Evolutionary conservation across 1,140 invertebrate species (phyloP).

Genomic region (Calephelis nemesis): DNA sequence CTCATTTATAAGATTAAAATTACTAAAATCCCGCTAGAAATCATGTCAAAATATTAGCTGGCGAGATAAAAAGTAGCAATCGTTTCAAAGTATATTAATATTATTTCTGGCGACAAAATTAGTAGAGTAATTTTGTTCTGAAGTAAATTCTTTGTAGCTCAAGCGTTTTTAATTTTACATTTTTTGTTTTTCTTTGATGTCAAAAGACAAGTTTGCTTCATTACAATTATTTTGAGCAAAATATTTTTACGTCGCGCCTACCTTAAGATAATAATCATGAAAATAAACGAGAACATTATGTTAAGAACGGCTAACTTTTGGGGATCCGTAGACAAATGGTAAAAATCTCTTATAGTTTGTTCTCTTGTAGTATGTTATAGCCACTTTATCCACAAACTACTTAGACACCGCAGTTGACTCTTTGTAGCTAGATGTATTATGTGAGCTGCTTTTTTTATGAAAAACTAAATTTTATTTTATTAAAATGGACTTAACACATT

Average conservation of each 20-base stretch:
- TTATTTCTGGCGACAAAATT: slow-evolving; percentile 14
- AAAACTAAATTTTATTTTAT: too few species aligned
- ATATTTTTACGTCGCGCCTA: slow-evolving; percentile 18
- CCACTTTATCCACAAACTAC: too few species aligned
- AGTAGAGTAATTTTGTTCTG: slow-evolving; percentile 8
- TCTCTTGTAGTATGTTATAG: too few species aligned
- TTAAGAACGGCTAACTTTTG: background rate
- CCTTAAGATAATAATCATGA: slow-evolving; percentile 12
- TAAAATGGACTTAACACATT: too few species aligned
- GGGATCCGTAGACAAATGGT: too few species aligned
- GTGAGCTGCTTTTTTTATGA: too few species aligned
- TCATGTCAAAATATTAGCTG: slow-evolving; percentile 13
- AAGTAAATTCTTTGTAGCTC: slow-evolving; percentile 4
- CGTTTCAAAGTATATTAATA: slow-evolving; percentile 12
- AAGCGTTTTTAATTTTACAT: slow-evolving; percentile 5
- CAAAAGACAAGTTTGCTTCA: slow-evolving; percentile 34
- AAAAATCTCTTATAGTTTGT: too few species aligned
- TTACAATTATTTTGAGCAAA: slow-evolving; percentile 25
- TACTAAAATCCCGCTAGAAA: background rate
- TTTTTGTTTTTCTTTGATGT: slow-evolving; percentile 39
- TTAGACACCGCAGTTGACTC: too few species aligned
- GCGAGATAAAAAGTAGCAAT: slow-evolving; percentile 10
- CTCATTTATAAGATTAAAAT: background rate
- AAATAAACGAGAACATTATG: slow-evolving; percentile 2
- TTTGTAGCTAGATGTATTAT: too few species aligned